Base-by-base conservation (phyloP, 2,888 invertebrate genomes). In the Mycalesis mineus region DNA sequence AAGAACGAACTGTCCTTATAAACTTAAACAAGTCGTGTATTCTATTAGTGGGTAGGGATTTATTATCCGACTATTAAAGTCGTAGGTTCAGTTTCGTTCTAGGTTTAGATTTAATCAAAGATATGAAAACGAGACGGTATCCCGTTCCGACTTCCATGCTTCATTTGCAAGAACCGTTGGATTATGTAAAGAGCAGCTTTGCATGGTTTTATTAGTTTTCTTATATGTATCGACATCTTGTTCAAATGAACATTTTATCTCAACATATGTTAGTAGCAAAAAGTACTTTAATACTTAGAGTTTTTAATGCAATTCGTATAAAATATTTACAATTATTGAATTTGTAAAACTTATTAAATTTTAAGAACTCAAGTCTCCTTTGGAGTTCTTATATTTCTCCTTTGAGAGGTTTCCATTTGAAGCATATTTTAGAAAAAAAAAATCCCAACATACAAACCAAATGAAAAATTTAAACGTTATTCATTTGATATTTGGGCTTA, bases 151-250 rank as follows among this genome's bases (percentile, higher is more conserved):
- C 41, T 42, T 41, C 41, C 41, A 41, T 41, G 28, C 49, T 37
- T 53, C 52, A 52, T 58, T 61, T 49, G 58, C 47, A 55, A 55
- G 52, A 52, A 58, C 61, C 61, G 61, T 61, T 61, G 41, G 37
- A 57, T 52, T 54, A 54, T 48, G 33, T 51, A 52, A 58, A 60
- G 44, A 56, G 11, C 1, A 9, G 11, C 11, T 36, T 9, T 11
- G 11, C 33, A 11, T 36, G 22, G 2, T 22, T 22, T 22, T 2
- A 22, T 5, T 22, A 4, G 2, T 22, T 22, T 11, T 11, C 4
- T 9, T 36, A 9, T 11, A n/a, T n/a, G n/a, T n/a, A n/a, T n/a
- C n/a, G n/a, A n/a, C n/a, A n/a, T n/a, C n/a, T n/a, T n/a, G n/a
- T n/a, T n/a, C n/a, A n/a, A n/a, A n/a, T n/a, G n/a, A n/a, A n/a